These are phyloP conservation scores for Sebastes taczanowskii DNA, from an alignment of 2,797 vertebrate genomes.

Conservation along the genomic window DNA sequence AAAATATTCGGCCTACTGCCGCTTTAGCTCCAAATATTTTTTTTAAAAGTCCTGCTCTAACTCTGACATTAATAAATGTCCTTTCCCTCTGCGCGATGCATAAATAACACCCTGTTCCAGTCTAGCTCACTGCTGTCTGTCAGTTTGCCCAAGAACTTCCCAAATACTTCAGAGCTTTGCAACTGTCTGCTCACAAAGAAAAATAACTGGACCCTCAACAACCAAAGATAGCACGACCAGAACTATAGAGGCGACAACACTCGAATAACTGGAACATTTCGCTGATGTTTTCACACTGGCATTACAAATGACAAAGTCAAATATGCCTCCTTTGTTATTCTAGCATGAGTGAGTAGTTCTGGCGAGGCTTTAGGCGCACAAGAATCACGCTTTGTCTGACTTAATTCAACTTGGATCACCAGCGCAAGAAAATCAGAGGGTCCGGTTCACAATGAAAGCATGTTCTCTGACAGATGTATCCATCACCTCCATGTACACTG, in stretches of 20 bases:
- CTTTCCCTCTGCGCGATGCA: constrained; percentile 36
- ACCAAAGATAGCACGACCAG: constrained; percentile 37
- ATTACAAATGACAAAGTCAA: constrained; percentile 34
- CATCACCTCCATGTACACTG: constrained; percentile 34
- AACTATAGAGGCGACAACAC: constrained; percentile 53
- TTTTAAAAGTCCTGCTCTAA: constrained; percentile 19
- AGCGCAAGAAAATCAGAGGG: constrained; percentile 27
- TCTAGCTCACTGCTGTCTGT: constrained; percentile 59
- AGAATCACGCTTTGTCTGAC: constrained; percentile 35
- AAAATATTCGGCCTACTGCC: not conserved
- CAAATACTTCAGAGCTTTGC: constrained; percentile 61
- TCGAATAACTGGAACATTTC: constrained; percentile 41
- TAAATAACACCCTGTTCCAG: constrained; percentile 56
- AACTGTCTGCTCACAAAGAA: constrained; percentile 47
- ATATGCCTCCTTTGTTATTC: constrained; percentile 47
- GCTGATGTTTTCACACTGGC: constrained; percentile 38
- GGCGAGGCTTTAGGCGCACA: not conserved
- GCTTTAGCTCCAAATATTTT: not conserved
- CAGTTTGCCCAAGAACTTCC: constrained; percentile 58
- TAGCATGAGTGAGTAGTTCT: constrained; percentile 46
- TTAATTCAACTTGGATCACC: constrained; percentile 47
- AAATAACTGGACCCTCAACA: constrained; percentile 50
- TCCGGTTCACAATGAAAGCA: constrained; percentile 33
- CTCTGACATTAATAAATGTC: constrained; percentile 65
- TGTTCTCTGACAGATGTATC: constrained; percentile 50